A percentile compares a stretch with the other conserved stretches of the same genome.
phyloP scores from a whole-genome alignment of 1,140 invertebrate species.

The Eupeodes corollae region DNA sequence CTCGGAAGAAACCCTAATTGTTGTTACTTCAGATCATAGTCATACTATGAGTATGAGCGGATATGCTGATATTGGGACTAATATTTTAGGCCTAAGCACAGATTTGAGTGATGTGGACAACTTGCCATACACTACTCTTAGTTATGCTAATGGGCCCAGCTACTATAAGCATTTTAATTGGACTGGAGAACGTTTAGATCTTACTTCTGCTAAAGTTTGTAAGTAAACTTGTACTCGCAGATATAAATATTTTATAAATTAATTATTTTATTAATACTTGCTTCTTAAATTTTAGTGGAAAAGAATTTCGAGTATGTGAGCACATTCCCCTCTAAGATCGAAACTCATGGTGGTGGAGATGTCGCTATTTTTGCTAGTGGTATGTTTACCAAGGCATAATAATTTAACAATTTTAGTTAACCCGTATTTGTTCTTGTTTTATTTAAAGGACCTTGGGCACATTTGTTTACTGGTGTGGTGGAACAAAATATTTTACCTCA shows the following conservation, averaged over 20 bases:
- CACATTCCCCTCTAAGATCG: too few relatives aligned
- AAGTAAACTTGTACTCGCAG: too few relatives aligned
- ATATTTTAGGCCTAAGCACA: constrained; percentile 46
- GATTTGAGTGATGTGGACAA: constrained; percentile 27
- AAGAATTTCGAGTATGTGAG: too few relatives aligned
- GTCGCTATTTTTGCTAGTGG: too few relatives aligned
- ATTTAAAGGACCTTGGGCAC: constrained; percentile 52
- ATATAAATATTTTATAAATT: too few relatives aligned
- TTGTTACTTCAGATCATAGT: constrained; percentile 59
- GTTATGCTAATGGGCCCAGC: constrained; percentile 56
- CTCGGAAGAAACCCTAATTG: constrained; percentile 50
- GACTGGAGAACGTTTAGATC: too few relatives aligned
- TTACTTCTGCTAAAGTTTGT: too few relatives aligned
- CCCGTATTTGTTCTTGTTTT: constrained; percentile 51
- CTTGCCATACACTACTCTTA: constrained; percentile 50
- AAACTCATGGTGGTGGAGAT: too few relatives aligned
- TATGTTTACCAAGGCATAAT: too few relatives aligned
- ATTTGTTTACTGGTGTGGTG: constrained; percentile 61
- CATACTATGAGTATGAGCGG: constrained; percentile 57
- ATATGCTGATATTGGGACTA: constrained; percentile 56
- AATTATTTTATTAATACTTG: too few relatives aligned
- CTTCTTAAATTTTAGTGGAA: too few relatives aligned
- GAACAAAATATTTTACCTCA: constrained; percentile 73
- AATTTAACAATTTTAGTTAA: too few relatives aligned
- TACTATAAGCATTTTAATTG: constrained; percentile 25